Base-by-base conservation (phyloP, 2,113 vertebrate species). In the Tachysurus vachellii region DNA sequence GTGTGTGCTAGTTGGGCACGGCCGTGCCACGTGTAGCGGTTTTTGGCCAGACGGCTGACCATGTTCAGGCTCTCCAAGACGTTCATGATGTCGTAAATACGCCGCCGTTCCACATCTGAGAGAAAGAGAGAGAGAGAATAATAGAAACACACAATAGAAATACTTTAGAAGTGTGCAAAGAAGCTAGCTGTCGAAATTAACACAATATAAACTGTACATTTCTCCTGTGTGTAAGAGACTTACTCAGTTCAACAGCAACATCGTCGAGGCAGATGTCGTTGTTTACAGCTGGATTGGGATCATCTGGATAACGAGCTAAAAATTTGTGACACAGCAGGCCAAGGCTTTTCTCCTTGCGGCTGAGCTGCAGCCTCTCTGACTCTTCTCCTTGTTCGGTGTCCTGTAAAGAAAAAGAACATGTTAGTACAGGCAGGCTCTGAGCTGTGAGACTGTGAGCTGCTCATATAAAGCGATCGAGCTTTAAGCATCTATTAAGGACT, bases 1-100 rank as follows among this genome's bases (percentile, higher is more conserved):
- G 97, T 99, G 93, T 96, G 95, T 12, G 91, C 89, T 87, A 99
- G 96, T 28, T 97, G 96, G 31, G 95, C 95, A 0, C 95, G 94
- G 1, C 98, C 98, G 0, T 99, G 97, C 98, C 98, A 99, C 0
- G 93, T 90, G 42, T 99, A 99, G 90, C 95, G 96, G 95, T 99
- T 99, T 91, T 99, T 99, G 66, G 97, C 98, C 0, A 98, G 94
- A 56, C 97, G 96, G 94, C 98, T 99, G 90, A 99, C 98, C 97
- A 99, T 99, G 90, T 99, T 97, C 8, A 99, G 95, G 85, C 98
- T 99, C 94, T 99, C 98, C 0, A 99, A 93, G 21, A 99, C 98
- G 0, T 99, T 99, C 95, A 99, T 97, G 14, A 99, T 99, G 84
- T 99, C 98, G 0, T 99, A 99, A 88, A 99, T 98, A 23, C 98